Evolutionary conservation across 2,113 vertebrate species (phyloP), one percentile per base, ranked within the genome.

Genomic region (Trogon melanurus): DNA sequence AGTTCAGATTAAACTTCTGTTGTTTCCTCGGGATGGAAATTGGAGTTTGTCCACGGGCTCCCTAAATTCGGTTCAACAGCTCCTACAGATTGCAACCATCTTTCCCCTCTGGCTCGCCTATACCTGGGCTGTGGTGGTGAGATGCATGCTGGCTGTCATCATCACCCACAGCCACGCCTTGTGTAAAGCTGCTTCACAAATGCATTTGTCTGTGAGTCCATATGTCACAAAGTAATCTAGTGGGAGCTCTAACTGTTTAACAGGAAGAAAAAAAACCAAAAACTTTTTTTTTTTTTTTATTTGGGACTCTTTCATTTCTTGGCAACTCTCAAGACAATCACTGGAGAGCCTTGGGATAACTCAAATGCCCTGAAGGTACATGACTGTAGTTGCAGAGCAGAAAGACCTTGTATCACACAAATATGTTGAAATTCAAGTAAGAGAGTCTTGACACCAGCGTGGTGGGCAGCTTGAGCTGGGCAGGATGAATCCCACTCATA

Each of bases 1-100:
- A 91, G 64, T 54, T 95, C 82, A 82, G 79, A 92, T 91, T 72
- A 86, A 93, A 86, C n/a, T 80, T 91, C 92, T 92, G 20, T 76
- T 89, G 73, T 57, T 96, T 73, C 84, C 86, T 96, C 1, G 0
- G 61, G 78, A 56, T 79, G 70, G 70, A 48, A 88, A 72, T 29
- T 93, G 96, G 95, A 91, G 9, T 29, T 36, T 1, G 0, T 51
- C 94, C 96, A 93, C 67, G 16, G 0, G 72, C 66, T 96, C 79
- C 88, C 88, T 61, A 86, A 92, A 60, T 78, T 81, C 47, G 45
- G 2, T 47, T 75, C 45, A 73, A 25, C 8, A 50, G 45, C 44
- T 93, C 50, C 72, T 82, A 71, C 85, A 79, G 57, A 92, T 86
- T 88, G 71, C 30, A 71, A 51, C 69, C 81, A 89, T 7, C 16